Percentiles rank a stretch among this genome's conserved stretches.
Conservation (phyloP, 2,888 invertebrate genomes). For the Himalopsyche japonica region DNA sequence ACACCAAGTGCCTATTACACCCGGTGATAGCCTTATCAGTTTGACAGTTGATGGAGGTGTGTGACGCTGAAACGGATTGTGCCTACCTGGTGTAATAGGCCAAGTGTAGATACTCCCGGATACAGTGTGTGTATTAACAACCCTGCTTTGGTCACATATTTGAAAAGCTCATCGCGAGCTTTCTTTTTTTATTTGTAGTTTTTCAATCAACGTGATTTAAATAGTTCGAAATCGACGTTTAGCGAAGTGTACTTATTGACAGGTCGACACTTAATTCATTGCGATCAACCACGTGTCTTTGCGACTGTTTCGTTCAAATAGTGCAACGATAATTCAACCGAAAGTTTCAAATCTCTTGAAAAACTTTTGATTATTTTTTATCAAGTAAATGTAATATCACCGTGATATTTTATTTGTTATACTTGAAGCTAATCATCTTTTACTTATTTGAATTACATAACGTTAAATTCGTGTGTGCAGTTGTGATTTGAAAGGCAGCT, state of each 20-base stretch:
- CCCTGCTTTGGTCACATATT: not conserved
- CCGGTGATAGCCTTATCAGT: conserved; percentile 20
- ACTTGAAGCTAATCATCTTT: too few species aligned
- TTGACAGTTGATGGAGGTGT: conserved; percentile 8
- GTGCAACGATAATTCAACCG: not conserved
- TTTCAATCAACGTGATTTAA: not conserved
- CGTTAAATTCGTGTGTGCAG: not conserved
- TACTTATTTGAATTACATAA: not conserved
- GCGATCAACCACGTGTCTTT: not conserved
- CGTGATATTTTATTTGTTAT: too few species aligned
- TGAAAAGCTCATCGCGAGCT: not conserved
- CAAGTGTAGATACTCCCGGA: conserved; percentile 19
- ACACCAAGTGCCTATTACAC: conserved; percentile 33
- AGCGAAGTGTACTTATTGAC: not conserved
- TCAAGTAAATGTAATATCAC: too few species aligned
- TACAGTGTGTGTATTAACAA: conserved; percentile 26
- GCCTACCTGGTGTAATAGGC: conserved; percentile 25
- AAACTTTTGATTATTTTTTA: too few species aligned
- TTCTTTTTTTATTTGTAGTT: not conserved
- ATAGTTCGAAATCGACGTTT: not conserved
- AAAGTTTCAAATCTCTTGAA: not conserved
- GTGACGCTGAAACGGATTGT: not conserved
- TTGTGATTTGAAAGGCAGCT: not conserved
- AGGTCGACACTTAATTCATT: not conserved
- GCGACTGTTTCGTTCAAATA: not conserved